A percentile compares a stretch with the other conserved stretches of the same genome.
These are phyloP conservation scores for Cryptotis parvus DNA, from an alignment of 2,113 vertebrate species.

Conservation along the genomic window DNA sequence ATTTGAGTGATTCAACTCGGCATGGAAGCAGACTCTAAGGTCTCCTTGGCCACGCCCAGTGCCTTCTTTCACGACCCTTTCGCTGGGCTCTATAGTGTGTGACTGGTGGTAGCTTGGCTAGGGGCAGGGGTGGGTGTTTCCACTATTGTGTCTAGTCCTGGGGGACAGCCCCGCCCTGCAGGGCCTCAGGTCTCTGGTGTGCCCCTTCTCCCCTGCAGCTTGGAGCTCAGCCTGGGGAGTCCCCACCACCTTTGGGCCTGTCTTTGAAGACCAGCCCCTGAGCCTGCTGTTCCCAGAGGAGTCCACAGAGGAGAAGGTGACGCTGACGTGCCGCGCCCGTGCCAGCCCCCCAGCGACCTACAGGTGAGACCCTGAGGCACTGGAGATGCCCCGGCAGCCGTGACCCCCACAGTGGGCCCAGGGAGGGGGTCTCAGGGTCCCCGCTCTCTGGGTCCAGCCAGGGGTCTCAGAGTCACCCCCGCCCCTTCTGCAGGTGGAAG, in stretches of 20 bases:
- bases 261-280: conserved; percentile 96
- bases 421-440: no score
- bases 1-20: no score
- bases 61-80: background rate
- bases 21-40: no score
- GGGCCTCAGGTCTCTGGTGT: conserved; percentile 13
- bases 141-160: background rate
- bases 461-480: no score
- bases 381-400: no score
- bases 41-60: no score
- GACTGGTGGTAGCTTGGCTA: no score
- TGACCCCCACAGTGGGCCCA: no score
- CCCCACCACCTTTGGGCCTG: conserved; percentile 91
- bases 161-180: background rate
- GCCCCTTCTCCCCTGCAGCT: conserved; percentile 76
- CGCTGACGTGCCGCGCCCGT: conserved; percentile 92
- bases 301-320: conserved; percentile 93
- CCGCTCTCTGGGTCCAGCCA: background rate
- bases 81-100: background rate
- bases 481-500: conserved; percentile 90
- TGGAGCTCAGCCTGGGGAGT: conserved; percentile 77
- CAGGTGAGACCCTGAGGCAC: conserved; percentile 88
- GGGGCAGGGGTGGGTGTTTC: background rate
- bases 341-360: conserved; percentile 95
- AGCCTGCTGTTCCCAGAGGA: conserved; percentile 95